phyloP scores from a whole-genome alignment of 2,888 invertebrate species.

The Melieria picta region DNA sequence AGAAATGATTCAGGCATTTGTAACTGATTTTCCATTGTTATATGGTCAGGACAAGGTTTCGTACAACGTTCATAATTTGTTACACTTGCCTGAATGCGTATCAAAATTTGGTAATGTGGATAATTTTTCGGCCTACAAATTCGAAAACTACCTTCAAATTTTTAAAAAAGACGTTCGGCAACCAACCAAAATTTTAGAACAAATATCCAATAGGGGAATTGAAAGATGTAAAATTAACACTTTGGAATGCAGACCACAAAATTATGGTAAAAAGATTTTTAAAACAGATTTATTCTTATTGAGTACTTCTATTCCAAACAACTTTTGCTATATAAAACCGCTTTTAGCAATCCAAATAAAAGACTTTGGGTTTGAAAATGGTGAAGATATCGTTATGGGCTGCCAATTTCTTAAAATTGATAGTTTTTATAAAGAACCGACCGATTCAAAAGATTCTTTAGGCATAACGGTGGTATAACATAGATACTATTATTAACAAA shows the following conservation, averaged over 20 bases:
- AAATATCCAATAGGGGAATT: background rate
- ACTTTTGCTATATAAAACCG: background rate
- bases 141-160: conserved; percentile 13
- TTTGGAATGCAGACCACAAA: background rate
- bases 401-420: background rate
- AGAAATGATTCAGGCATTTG: conserved; percentile 18
- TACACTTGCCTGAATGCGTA: conserved; percentile 15
- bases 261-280: background rate
- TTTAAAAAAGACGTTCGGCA: conserved; percentile 6
- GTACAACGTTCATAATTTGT: conserved; percentile 16
- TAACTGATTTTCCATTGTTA: conserved; percentile 17
- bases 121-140: conserved; percentile 22
- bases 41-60: conserved; percentile 18
- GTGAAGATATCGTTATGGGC: background rate
- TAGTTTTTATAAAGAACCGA: background rate
- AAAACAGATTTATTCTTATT: background rate
- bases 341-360: background rate
- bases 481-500: background rate
- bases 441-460: background rate
- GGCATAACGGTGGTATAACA: background rate
- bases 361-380: background rate
- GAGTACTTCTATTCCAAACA: background rate
- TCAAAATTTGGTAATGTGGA: conserved; percentile 5
- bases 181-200: conserved; percentile 22
- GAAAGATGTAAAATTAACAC: background rate